These are phyloP conservation scores for Glyphotaelius pellucidus DNA, from an alignment of 2,888 invertebrate species.

Conservation along the genomic window DNA sequence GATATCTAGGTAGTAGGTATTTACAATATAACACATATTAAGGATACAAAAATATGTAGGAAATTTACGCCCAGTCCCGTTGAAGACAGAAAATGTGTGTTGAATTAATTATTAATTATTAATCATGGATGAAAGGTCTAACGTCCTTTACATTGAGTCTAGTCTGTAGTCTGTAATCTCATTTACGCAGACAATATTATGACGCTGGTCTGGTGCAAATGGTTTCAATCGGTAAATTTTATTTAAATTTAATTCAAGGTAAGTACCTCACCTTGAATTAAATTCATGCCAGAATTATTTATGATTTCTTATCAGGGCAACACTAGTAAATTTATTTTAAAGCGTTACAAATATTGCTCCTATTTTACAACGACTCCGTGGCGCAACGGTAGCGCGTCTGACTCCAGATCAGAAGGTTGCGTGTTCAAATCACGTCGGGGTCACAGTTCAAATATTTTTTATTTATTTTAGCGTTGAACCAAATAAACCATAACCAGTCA, in stretches of 20 bases:
- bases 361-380: slow-evolving; percentile 84
- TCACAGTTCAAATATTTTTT: slow-evolving; percentile 74
- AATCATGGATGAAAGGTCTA: too few species aligned
- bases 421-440: slow-evolving; percentile 98
- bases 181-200: too few species aligned
- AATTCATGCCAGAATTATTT: neutral
- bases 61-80: too few species aligned
- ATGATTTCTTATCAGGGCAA: neutral
- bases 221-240: neutral
- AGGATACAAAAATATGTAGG: too few species aligned
- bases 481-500: neutral
- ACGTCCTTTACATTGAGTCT: too few species aligned
- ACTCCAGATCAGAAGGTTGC: slow-evolving; percentile 99
- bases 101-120: too few species aligned
- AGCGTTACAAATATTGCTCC: neutral
- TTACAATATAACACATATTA: too few species aligned
- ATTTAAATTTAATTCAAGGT: neutral
- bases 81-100: too few species aligned
- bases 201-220: too few species aligned
- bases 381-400: slow-evolving; percentile 99
- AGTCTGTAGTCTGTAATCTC: too few species aligned
- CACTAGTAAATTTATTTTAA: neutral
- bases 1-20: too few species aligned
- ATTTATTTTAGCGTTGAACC: neutral
- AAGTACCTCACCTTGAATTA: neutral